Base-by-base conservation (phyloP, 2,888 invertebrate genomes). In the Tenthredo mesomela region DNA sequence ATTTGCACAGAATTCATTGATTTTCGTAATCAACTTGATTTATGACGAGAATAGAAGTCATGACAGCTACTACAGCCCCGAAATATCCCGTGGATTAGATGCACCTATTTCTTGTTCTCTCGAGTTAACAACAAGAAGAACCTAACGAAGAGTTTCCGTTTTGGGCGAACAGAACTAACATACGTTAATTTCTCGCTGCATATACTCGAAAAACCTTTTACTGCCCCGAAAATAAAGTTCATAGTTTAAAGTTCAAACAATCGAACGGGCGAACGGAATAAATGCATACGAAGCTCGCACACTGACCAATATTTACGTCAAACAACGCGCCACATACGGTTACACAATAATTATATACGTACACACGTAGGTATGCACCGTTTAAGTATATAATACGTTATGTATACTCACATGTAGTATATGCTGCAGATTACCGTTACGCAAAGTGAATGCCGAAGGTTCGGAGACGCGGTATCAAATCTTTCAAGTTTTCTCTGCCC, bases 291-390 rank as follows among this genome's bases (percentile, higher is more conserved):
- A 12, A 67, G 7, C 33, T 67, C 29, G 67, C 6, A 67, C 18
- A 33, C 33, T 67, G 67, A 67, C 67, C 67, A 67, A 67, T 67
- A 67, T 67, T 67, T 18, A 33, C 67, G 33, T 67, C 15, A 67
- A 67, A 67, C 67, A 67, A 61, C 33, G 67, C 12, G 67, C 25
- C 67, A 25, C 29, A 33, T 29, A 18, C 33, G 33, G 9, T 67
- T 67, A 33, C 33, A 67, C 67, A 67, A 67, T 67, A 33, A 29
- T 25, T 25, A 61, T 25, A 61, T 29, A 67, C 33, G 29, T 67
- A 54, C 54, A 54, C 54, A 54, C 54, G n/a, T 54, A n/a, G 54
- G 54, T 54, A 54, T 54, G 18, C 54, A 18, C 54, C 54, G 54
- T 54, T 54, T 54, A 54, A 54, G 54, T 54, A 54, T 54, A n/a